Conservation (phyloP, 2,113 vertebrate species). For the Apodemus sylvaticus region DNA sequence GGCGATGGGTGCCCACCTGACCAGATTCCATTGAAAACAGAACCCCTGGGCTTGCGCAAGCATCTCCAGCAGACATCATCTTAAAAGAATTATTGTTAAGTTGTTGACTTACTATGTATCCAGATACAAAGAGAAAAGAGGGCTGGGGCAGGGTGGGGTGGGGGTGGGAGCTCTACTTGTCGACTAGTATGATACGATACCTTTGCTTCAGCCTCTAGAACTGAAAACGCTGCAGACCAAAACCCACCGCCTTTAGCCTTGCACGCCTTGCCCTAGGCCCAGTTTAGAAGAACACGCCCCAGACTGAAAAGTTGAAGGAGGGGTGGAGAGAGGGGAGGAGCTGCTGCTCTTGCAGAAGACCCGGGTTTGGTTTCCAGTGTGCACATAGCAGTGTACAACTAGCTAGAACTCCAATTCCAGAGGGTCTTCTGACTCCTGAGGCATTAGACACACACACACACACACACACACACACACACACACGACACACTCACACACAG, state of each 20-base stretch:
- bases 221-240: background rate
- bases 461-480: background rate
- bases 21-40: background rate
- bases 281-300: background rate
- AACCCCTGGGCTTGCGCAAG: background rate
- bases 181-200: too few relatives aligned
- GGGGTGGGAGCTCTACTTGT: too few relatives aligned
- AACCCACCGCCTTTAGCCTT: background rate
- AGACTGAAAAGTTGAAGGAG: background rate
- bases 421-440: background rate
- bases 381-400: background rate
- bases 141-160: too few relatives aligned
- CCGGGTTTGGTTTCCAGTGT: background rate
- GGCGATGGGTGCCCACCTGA: background rate
- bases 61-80: background rate
- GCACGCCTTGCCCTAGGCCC: accelerated
- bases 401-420: background rate
- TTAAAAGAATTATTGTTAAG: background rate
- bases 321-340: background rate
- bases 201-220: background rate
- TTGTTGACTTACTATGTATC: background rate
- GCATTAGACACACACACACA: background rate
- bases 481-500: background rate
- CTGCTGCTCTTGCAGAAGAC: background rate
- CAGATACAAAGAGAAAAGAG: background rate